Evolutionary conservation across 2,888 invertebrate genomes (phyloP).

Genomic region (Choristoneura rosaceana): DNA sequence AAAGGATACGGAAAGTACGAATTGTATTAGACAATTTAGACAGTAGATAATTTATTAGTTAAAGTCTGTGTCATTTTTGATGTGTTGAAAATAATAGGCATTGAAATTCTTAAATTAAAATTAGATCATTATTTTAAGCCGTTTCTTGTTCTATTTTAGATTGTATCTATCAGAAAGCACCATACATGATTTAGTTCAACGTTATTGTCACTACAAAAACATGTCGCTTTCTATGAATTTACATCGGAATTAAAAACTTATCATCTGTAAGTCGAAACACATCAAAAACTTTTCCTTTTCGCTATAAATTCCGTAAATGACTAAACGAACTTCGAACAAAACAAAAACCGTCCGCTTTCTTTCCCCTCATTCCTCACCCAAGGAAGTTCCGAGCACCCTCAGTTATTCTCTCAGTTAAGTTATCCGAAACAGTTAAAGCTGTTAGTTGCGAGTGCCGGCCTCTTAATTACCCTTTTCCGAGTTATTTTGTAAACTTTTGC

Average conservation of each 20-base stretch:
- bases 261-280: neutral
- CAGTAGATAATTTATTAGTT: too few species aligned
- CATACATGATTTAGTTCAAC: too few species aligned
- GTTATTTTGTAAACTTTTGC: conserved; percentile 49
- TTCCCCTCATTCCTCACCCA: conserved; percentile 2
- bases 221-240: too few species aligned
- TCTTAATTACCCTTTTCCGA: conserved; percentile 60
- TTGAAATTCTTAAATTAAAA: too few species aligned
- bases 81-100: too few species aligned
- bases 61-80: too few species aligned
- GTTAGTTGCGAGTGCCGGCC: conserved; percentile 52
- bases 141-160: too few species aligned
- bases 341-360: neutral
- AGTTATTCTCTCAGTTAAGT: conserved; percentile 45
- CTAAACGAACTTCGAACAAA: neutral
- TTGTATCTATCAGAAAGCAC: too few species aligned
- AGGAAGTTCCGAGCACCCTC: conserved; percentile 49
- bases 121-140: too few species aligned
- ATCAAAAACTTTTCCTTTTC: neutral
- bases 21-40: too few species aligned
- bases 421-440: conserved; percentile 58
- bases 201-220: too few species aligned
- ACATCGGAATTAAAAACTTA: neutral
- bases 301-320: neutral
- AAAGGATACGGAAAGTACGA: too few species aligned